Base-by-base conservation (phyloP, 1,140 invertebrate genomes). In the Magallana angulata region DNA sequence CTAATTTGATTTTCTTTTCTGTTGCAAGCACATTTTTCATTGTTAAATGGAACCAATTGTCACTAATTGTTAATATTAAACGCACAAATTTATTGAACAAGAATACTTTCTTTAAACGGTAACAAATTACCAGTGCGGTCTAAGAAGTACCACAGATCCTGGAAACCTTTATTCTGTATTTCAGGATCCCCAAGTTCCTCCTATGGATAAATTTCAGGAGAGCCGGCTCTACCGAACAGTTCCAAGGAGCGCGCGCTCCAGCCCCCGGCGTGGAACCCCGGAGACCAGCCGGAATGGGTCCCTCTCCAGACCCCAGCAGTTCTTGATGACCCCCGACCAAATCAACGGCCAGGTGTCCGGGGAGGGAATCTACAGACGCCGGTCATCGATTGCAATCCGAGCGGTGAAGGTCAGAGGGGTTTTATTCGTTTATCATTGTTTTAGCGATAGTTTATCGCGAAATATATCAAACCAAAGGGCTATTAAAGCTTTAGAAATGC, bases 351-450 rank as follows among this genome's bases (percentile, higher is more conserved):
- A 30, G 8, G 18, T 76, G 24, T 24, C 7, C 8, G 68, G 68
- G 68, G 68, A 76, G 7, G 68, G 68, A 76, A 30, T 76, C 5
- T 30, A 36, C 68, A 76, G 68, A 36, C 68, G 68, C 24, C 24
- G 68, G 68, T 76, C 68, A 8, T 76, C 68, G 0, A 76, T 76
- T 76, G 68, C 68, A 30, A 76, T 76, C 24, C 68, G 68, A 12
- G 68, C 68, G 24, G 68, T 24, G 9, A 76, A 76, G 12, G 68
- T 76, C 24, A 36, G 68, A 48, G 36, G 36, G 36, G 36, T 48
- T 48, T 48, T 48, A 48, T 48, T 76, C 7, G 7, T 11, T 76
- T 30, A 76, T 36, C n/a, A 8, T 76, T 30, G 18, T 36, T 11
- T 76, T 30, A 76, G 3, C 68, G 36, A 11, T 12, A 8, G 9